Conservation (phyloP, 1,140 invertebrate genomes). For the Orius insidiosus region DNA sequence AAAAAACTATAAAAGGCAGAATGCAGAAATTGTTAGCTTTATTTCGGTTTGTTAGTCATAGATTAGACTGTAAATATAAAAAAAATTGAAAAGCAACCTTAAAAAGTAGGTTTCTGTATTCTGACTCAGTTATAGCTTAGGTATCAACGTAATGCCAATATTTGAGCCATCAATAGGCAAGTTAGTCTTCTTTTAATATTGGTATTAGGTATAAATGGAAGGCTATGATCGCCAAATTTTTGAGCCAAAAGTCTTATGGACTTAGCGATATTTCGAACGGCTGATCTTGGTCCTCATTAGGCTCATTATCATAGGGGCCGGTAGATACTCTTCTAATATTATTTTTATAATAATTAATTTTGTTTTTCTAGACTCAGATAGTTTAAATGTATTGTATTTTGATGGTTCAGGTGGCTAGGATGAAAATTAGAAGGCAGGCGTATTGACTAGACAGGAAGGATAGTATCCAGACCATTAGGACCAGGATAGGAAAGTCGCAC, state of each 20-base stretch:
- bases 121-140: conserved; percentile 4
- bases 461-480: conserved; percentile 9
- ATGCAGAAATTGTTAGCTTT: conserved; percentile 6
- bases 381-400: conserved; percentile 12
- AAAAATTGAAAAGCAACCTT: background rate
- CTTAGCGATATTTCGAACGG: too few relatives aligned
- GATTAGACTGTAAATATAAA: background rate
- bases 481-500: conserved; percentile 5
- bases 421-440: conserved; percentile 12
- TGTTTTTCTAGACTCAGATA: conserved; percentile 7
- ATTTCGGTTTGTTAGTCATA: background rate
- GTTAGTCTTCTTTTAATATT: background rate
- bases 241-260: background rate
- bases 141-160: conserved; percentile 11
- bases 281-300: background rate
- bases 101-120: conserved; percentile 10
- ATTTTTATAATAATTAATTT: background rate
- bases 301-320: background rate
- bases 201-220: conserved; percentile 9
- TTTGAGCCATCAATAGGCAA: background rate
- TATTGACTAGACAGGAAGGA: conserved; percentile 5
- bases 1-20: too few relatives aligned
- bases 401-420: conserved; percentile 14
- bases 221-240: too few relatives aligned
- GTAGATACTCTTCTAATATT: background rate